Base-by-base conservation (phyloP, 2,888 invertebrate genomes). In the Melieria crassipennis region DNA sequence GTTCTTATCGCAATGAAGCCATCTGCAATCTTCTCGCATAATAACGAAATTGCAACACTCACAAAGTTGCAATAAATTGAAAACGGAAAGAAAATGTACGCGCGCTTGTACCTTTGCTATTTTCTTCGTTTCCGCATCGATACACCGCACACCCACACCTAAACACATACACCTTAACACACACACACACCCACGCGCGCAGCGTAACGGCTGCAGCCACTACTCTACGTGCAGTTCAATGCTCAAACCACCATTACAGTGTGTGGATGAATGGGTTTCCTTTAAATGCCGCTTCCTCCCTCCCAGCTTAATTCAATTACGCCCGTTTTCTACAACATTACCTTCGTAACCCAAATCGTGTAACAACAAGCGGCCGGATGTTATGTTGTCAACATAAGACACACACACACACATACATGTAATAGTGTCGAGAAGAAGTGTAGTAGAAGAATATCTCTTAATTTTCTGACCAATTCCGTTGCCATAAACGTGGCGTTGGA, bases 251-350 rank as follows among this genome's bases (percentile, higher is more conserved):
- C 30, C 30, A 30, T 30, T 30, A 30, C 30, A 30, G 30, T 30
- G 30, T 30, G 30, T 30, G 30, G 30, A 30, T 30, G 30, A 30
- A 30, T 30, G 30, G 30, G 30, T 30, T 30, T 30, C 30, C 30
- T 30, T 30, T 30, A 30, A 30, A 30, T 30, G 30, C 30, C 30
- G 30, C 30, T 30, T 30, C 30, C 30, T 1, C 30, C 30, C 30
- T 30, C 30, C 30, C 30, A 30, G 62, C 58, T 69, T 75, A 78
- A 83, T 83, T 82, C 82, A 82, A 82, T 82, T 83, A 82, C 79
- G 77, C 77, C 76, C 73, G 75, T 73, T 78, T 80, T 78, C 79
- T 78, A 65, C 74, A 71, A 74, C 72, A 80, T 81, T 80, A 78
- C 77, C 77, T 75, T 64, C 75, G 30, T 30, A 62, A 10, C 66